A percentile compares a stretch with the other conserved stretches of the same genome.
Evolutionary conservation across 2,113 vertebrate genomes (phyloP).

Genomic region (Gavia stellata): DNA sequence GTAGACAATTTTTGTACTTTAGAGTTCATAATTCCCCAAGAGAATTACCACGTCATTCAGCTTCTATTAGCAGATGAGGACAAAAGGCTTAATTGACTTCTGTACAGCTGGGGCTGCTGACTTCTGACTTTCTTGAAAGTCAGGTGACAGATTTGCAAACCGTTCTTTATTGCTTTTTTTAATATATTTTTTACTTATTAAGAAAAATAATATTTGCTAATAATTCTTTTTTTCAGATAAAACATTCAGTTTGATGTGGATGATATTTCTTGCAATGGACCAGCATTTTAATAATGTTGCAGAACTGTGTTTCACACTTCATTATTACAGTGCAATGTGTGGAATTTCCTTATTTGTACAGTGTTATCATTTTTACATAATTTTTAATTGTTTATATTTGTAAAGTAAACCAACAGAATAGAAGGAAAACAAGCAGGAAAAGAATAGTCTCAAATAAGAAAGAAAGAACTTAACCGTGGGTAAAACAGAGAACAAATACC

Average conservation of each 20-base stretch:
- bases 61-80: constrained; percentile 3
- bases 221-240: not conserved
- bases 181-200: not conserved
- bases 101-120: not conserved
- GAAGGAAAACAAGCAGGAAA: not conserved
- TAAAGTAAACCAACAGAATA: not conserved
- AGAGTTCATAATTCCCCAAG: not conserved
- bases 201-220: not conserved
- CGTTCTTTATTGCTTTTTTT: not conserved
- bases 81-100: not conserved
- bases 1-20: not conserved
- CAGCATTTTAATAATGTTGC: not conserved
- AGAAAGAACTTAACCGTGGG: not conserved
- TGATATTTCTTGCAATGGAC: not conserved
- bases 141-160: not conserved
- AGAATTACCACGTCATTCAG: not conserved
- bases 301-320: not conserved
- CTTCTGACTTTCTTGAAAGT: not conserved
- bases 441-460: not conserved
- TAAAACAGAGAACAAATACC: not conserved
- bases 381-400: not conserved
- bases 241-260: not conserved
- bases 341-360: not conserved
- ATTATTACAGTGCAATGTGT: not conserved
- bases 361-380: rapidly evolving